Evolutionary conservation across 2,113 vertebrate genomes (phyloP), one percentile per base, ranked within the genome.

Genomic region (Andinoacara biseriatus): DNA sequence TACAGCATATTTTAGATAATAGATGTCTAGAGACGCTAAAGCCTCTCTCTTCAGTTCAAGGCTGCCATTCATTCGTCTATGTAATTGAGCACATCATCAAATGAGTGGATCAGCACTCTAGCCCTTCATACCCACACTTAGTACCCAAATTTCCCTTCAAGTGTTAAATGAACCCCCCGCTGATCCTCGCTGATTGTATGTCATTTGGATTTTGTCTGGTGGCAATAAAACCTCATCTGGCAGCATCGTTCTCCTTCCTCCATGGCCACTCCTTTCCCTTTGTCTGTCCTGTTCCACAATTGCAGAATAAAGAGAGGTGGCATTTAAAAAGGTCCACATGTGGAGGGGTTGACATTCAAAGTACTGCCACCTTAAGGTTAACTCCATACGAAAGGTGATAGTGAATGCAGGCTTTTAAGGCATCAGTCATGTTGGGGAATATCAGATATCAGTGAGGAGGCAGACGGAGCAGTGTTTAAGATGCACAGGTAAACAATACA

Each of bases 311-410:
- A 95, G 82, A 93, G 89, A 61, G 78, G 81, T 94, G 95, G 93
- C 94, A 95, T 96, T 95, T 95, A 83, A 90, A 95, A 95, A 95
- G 90, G 93, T 94, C 94, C 88, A 65, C 89, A 79, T 86, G 85
- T 92, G 86, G 87, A 93, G 90, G 90, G 89, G 82, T 86, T 95
- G 94, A 95, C 93, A 95, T 96, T 96, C 93, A 95, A 56, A 91
- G 87, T 84, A 89, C 92, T 87, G 75, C 89, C 90, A 92, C 91
- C 89, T 93, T 95, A 94, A 95, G 94, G 92, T 94, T 95, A 94
- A 94, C 92, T 92, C 91, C 74, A 75, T 75, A 82, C 20, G 85
- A 90, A 94, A 88, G 90, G 93, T 86, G 90, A 89, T 59, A 29
- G 83, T 20, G 85, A 93, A 92, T 60, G 84, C 92, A 17, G 75